phyloP scores from a whole-genome alignment of 1,140 invertebrate genomes.

The Cotesia vestalis region DNA sequence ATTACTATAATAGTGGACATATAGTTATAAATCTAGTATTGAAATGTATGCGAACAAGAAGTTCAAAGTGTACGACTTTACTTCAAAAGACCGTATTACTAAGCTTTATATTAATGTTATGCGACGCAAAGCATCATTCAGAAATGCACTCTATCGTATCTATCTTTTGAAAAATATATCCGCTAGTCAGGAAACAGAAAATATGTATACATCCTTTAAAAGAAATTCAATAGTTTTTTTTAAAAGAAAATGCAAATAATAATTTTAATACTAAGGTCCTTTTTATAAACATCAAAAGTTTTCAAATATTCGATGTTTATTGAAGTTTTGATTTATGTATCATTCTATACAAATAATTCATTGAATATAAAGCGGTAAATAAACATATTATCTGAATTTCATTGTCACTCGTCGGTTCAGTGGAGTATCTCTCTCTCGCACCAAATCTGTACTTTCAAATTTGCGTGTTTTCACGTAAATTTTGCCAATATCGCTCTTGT shows the following conservation, averaged over 20 bases:
- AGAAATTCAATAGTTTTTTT: no score
- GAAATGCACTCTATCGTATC: constrained; percentile 20
- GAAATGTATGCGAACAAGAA: background rate
- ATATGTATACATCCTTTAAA: constrained; percentile 24
- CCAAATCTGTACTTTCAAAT: constrained; percentile 30
- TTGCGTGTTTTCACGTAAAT: constrained; percentile 23
- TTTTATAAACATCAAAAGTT: no score
- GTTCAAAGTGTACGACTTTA: constrained; percentile 2
- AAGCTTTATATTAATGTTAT: constrained; percentile 24
- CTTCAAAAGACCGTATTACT: constrained; percentile 18
- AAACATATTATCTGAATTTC: background rate
- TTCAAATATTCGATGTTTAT: no score
- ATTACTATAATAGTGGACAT: background rate
- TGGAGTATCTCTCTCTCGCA: constrained; percentile 7
- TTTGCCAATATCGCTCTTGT: constrained; percentile 8
- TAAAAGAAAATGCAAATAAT: no score
- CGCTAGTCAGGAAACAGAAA: background rate
- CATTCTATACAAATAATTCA: no score
- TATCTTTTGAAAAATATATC: constrained; percentile 32
- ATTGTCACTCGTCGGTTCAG: background rate
- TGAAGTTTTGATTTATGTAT: no score
- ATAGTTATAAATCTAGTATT: background rate
- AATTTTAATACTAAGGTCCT: no score
- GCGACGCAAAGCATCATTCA: constrained; percentile 17
- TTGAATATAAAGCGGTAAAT: no score